These are phyloP conservation scores for Sebastes flavidus DNA, from an alignment of 2,797 vertebrate genomes.

Conservation along the genomic window DNA sequence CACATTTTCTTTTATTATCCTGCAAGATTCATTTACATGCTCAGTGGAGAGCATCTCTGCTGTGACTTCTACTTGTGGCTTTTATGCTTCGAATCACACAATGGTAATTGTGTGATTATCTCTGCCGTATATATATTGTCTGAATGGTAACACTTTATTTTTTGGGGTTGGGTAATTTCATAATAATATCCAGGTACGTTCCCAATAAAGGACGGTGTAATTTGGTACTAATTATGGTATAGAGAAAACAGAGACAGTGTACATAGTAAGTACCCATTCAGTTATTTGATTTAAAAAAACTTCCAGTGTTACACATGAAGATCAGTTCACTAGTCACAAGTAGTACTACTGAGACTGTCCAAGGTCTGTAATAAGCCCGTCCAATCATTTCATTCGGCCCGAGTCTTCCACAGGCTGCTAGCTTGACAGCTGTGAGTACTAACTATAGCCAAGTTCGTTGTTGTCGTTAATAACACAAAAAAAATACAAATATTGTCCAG, in stretches of 20 bases:
- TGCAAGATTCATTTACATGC: neutral
- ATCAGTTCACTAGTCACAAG: neutral
- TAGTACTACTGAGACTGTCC: neutral
- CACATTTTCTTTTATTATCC: neutral
- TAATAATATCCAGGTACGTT: neutral
- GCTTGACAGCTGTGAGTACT: no score
- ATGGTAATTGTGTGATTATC: neutral
- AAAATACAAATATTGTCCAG: no score
- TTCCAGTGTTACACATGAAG: neutral
- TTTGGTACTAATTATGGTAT: neutral
- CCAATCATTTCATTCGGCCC: no score
- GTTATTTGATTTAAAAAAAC: neutral
- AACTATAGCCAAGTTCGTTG: no score
- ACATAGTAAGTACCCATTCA: neutral
- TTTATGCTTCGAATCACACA: neutral
- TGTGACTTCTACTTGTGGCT: neutral
- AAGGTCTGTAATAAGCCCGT: no score
- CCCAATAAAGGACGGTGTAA: neutral
- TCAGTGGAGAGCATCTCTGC: neutral
- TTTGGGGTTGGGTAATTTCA: neutral
- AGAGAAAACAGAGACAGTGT: neutral
- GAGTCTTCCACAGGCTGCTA: no score
- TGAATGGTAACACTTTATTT: neutral
- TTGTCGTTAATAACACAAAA: no score
- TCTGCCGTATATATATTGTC: neutral